A percentile compares a stretch with the other conserved stretches of the same genome.
Evolutionary conservation across 2,797 vertebrate genomes (phyloP).

Genomic region (Adelosebastes latens): DNA sequence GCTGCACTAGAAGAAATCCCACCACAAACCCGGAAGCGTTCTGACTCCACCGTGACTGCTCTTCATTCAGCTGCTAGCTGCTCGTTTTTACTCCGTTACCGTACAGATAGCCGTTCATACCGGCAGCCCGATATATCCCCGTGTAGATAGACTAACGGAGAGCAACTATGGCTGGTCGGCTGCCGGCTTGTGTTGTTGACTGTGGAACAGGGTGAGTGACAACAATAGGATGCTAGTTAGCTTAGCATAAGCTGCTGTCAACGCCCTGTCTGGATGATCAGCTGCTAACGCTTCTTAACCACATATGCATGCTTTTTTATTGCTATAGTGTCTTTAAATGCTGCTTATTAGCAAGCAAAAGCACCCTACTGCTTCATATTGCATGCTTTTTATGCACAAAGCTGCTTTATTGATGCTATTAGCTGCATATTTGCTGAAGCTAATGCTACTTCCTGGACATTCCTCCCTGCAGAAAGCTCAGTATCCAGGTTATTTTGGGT

Average conservation of each 20-base stretch:
- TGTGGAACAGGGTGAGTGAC: conserved; percentile 87
- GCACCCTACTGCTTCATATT: rapidly evolving
- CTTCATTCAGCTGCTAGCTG: conserved; percentile 46
- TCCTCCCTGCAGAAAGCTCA: neutral
- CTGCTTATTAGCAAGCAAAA: rapidly evolving
- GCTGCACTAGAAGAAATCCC: conserved; percentile 40
- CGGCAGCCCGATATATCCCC: neutral
- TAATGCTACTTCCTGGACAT: conserved; percentile 69
- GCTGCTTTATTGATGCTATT: neutral
- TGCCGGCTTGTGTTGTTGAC: conserved; percentile 93
- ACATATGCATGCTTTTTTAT: neutral
- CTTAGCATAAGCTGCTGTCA: conserved; percentile 55
- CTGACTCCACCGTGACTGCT: conserved; percentile 14
- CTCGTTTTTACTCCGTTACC: neutral
- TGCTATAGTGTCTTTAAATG: rapidly evolving
- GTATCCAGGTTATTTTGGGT: neutral
- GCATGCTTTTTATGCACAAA: neutral
- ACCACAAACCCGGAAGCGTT: conserved; percentile 70
- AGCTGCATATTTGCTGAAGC: neutral
- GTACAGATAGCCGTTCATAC: neutral
- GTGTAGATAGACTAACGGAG: conserved; percentile 1
- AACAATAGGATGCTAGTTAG: conserved; percentile 40
- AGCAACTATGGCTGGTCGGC: conserved; percentile 77
- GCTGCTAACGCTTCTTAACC: neutral
- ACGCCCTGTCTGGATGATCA: conserved; percentile 58